Percentiles rank a stretch among this genome's conserved stretches.
Conservation (phyloP, 2,888 invertebrate genomes). For the Erebia palarica region DNA sequence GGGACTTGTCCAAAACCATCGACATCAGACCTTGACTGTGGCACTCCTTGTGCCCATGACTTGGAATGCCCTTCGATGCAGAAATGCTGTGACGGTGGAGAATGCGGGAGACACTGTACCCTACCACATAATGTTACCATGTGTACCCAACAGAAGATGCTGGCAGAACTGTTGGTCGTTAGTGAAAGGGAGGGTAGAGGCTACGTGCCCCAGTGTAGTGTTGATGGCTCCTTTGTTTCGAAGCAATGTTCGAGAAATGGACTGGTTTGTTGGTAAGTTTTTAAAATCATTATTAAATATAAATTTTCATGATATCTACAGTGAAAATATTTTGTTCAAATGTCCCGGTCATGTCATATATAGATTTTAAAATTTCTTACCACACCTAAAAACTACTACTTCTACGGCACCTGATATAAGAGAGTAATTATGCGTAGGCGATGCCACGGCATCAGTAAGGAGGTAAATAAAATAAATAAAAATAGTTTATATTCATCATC, state of each 20-base stretch:
- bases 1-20: constrained; percentile 87
- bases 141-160: constrained; percentile 89
- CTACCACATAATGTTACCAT: constrained; percentile 89
- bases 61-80: constrained; percentile 91
- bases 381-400: no score
- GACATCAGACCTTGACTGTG: constrained; percentile 77
- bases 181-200: constrained; percentile 91
- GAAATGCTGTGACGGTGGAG: constrained; percentile 90
- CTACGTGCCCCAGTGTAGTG: constrained; percentile 91
- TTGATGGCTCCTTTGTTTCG: constrained; percentile 87
- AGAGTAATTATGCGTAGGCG: no score
- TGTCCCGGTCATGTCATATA: no score
- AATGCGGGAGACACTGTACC: constrained; percentile 88
- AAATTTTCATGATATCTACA: background rate
- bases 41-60: constrained; percentile 88
- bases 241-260: constrained; percentile 93
- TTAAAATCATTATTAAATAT: background rate
- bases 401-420: no score
- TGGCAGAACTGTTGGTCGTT: constrained; percentile 89
- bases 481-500: no score
- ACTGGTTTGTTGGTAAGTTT: constrained; percentile 88
- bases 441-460: no score
- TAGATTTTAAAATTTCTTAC: no score
- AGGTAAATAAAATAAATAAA: no score
- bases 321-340: background rate